Base-by-base conservation (phyloP, 2,113 vertebrate genomes). In the Forbesichthys papilliferus region DNA sequence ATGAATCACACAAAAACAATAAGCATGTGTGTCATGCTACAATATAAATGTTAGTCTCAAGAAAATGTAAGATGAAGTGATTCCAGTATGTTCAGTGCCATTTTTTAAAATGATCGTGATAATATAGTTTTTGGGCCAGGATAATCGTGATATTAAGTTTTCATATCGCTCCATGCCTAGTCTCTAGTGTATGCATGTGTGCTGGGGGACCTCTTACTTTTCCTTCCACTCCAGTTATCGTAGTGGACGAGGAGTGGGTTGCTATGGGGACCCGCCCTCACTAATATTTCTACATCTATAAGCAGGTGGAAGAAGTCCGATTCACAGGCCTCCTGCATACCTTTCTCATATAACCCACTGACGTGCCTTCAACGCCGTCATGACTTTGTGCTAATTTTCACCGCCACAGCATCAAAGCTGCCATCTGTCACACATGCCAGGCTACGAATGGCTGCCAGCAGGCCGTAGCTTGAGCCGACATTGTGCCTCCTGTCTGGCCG, bases 401-500 rank as follows among this genome's bases (percentile, higher is more conserved):
- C 66, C 36, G 59, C 57, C 36, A 58, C 14, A 8, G 56, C 47
- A 36, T 74, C 18, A 46, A 13, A 5, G 47, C 53, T 68, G 75
- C 11, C 59, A 52, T 18, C 77, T 27, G 27, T 56, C 1, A 10
- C 12, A 14, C 12, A 11, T 36, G 11, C 33, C 12, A n/a, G 18
- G 58, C 55, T 79, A 27, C 46, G 42, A 47, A 4, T 68, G 56
- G 57, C 70, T 77, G 64, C 55, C 36, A 14, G 14, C 13, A 27
- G 47, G 12, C 65, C 18, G 3, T 42, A 61, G 57, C 69, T 78
- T 78, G 70, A 69, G 67, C 10, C 63, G 73, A 71, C 62, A 65
- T 66, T 58, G 12, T 14, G 63, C 63, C 27, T 36, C 73, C 81
- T 68, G 10, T 78, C 78, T 68, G 64, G 78, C 75, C 36, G 61